These are phyloP conservation scores for Regulus satrapa DNA, from an alignment of 2,113 vertebrate species.

Conservation along the genomic window DNA sequence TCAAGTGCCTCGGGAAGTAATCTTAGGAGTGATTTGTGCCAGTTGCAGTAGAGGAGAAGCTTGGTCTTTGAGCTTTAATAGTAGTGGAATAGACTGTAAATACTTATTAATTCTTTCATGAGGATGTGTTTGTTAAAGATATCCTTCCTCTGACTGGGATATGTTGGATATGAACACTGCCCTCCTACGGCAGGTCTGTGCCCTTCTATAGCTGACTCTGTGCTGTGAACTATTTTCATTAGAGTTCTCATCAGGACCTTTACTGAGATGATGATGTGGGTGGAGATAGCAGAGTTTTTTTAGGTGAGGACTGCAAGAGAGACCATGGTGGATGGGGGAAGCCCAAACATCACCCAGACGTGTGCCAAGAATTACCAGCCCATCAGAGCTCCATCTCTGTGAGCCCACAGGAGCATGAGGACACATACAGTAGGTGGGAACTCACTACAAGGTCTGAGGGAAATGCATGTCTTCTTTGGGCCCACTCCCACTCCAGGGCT, in stretches of 20 bases:
- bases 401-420: neutral
- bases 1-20: neutral
- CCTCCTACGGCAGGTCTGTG: neutral
- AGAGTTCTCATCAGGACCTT: neutral
- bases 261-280: neutral
- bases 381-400: neutral
- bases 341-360: neutral
- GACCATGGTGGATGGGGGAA: neutral
- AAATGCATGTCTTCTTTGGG: neutral
- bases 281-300: neutral
- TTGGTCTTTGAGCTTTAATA: neutral
- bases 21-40: neutral
- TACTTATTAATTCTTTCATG: neutral
- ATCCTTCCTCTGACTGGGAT: neutral
- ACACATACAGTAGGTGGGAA: neutral
- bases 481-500: neutral
- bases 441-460: neutral
- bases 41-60: neutral
- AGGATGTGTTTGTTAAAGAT: neutral
- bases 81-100: neutral
- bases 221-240: neutral
- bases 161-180: neutral
- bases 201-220: accelerated
- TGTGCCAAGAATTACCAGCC: neutral
- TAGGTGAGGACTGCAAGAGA: neutral